Evolutionary conservation across 1,140 invertebrate genomes (phyloP).

Genomic region (Carposina sasakii): DNA sequence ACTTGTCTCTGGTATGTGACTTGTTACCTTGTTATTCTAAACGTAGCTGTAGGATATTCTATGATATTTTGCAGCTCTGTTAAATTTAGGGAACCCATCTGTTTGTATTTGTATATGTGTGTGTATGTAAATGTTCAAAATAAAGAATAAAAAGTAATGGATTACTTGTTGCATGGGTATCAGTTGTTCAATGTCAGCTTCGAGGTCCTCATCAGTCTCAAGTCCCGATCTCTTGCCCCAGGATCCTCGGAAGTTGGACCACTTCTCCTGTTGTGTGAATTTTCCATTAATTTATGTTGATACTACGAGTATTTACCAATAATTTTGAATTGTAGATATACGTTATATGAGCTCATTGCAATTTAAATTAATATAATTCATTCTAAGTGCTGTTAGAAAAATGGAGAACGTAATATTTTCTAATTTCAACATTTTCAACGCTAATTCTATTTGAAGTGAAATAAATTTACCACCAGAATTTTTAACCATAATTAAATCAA

Average conservation of each 20-base stretch:
- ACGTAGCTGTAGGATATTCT: not conserved
- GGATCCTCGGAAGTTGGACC: conserved; percentile 75
- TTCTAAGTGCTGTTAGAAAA: too few relatives aligned
- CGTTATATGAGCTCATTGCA: too few relatives aligned
- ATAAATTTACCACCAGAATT: too few relatives aligned
- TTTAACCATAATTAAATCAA: conserved; percentile 1
- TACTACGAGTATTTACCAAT: too few relatives aligned
- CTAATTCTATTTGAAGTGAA: too few relatives aligned
- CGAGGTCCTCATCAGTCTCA: conserved; percentile 72
- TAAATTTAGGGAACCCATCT: not conserved
- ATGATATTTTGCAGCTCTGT: not conserved
- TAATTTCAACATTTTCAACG: too few relatives aligned
- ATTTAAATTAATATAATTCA: too few relatives aligned
- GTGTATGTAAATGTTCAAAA: not conserved
- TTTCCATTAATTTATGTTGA: too few relatives aligned
- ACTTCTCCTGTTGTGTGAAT: conserved; percentile 66
- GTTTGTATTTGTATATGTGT: not conserved
- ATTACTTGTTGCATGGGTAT: conserved; percentile 45
- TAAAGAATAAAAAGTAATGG: not conserved
- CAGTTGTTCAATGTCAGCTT: conserved; percentile 40
- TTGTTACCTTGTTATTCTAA: not conserved
- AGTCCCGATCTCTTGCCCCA: conserved; percentile 77
- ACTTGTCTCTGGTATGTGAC: not conserved
- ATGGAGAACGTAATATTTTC: too few relatives aligned
- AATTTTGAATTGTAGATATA: too few relatives aligned